Base-by-base conservation (phyloP, 2,888 invertebrate species). In the Ariolimax columbianus region DNA sequence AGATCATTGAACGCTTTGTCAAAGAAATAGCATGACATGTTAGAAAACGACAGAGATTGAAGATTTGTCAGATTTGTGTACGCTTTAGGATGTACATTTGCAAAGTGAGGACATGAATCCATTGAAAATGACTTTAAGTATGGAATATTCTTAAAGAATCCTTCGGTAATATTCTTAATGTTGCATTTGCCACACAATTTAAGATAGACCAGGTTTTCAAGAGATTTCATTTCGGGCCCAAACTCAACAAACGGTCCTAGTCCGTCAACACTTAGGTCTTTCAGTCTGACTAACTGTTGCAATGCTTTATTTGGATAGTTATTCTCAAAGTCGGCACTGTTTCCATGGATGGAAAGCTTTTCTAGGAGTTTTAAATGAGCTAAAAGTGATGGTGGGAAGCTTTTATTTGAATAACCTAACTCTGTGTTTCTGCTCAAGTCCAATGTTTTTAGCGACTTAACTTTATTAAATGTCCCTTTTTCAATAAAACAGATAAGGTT, bases 121-220 rank as follows among this genome's bases (percentile, higher is more conserved):
- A 81, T 23, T 3, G 9, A 11, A 55, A 81, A 59, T 3, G 47
- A 38, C 19, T 55, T 23, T n/a, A 81, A 19, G 26, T 55, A 26
- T 14, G 51, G 81, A n/a, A 81, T n/a, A n/a, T 81, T 81, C 3
- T 81, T 38, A 38, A 81, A 81, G 40, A 81, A 81, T 36, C 51
- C 40, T 40, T 47, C 47, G 36, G 36, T 72, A 3, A 81, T 47
- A 9, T 51, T 72, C 47, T 55, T 33, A 9, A 81, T 47, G 3
- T 14, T 3, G 38, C 81, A 81, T 1, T 33, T n/a, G 9, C 68
- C 79, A 11, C 55, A 19, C 14, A 75, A 19, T 30, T 51, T 23
- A 0, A 81, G 38, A 55, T 17, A 2, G 23, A 11, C n/a, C 19
- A 81, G 33, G 14, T 72, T 9, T 36, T 72, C 36, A 17, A 81